Conservation (phyloP, 2,797 vertebrate species). For the Podarcis lilfordi region DNA sequence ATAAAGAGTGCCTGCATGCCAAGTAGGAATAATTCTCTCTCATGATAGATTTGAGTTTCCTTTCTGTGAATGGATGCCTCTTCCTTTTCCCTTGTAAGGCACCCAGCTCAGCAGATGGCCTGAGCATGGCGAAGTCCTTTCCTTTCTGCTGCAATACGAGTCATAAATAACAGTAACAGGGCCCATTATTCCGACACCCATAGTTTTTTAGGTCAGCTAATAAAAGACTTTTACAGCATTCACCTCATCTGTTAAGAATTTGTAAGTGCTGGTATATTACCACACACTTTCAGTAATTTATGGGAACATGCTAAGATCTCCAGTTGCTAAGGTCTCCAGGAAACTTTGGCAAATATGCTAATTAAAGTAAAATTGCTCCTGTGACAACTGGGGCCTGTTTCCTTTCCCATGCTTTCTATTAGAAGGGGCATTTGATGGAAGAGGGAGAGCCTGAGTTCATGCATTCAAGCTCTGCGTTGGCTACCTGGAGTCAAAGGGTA, state of each 20-base stretch:
- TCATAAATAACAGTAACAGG: background rate
- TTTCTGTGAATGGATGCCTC: background rate
- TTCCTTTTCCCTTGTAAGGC: background rate
- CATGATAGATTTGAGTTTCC: background rate
- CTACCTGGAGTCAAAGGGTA: constrained; percentile 42
- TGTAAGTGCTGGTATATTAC: constrained; percentile 24
- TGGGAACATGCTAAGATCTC: constrained; percentile 26
- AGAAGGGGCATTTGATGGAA: constrained; percentile 7
- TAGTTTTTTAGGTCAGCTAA: constrained; percentile 8
- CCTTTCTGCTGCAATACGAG: background rate
- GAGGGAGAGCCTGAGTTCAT: constrained; percentile 42
- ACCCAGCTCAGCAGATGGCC: background rate
- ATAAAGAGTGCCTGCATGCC: background rate
- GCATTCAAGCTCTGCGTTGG: constrained; percentile 23
- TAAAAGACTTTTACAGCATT: constrained; percentile 15
- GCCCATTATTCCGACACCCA: constrained; percentile 16
- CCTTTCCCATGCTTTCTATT: background rate
- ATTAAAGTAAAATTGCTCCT: constrained; percentile 36
- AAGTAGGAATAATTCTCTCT: background rate
- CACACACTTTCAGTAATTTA: constrained; percentile 40
- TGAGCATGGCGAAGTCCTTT: background rate
- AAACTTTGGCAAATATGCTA: constrained; percentile 50
- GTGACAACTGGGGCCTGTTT: constrained; percentile 16
- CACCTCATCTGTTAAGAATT: constrained; percentile 26
- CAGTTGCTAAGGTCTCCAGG: constrained; percentile 27